Conservation (phyloP, 1,140 invertebrate genomes). For the Bombus waltoni region DNA sequence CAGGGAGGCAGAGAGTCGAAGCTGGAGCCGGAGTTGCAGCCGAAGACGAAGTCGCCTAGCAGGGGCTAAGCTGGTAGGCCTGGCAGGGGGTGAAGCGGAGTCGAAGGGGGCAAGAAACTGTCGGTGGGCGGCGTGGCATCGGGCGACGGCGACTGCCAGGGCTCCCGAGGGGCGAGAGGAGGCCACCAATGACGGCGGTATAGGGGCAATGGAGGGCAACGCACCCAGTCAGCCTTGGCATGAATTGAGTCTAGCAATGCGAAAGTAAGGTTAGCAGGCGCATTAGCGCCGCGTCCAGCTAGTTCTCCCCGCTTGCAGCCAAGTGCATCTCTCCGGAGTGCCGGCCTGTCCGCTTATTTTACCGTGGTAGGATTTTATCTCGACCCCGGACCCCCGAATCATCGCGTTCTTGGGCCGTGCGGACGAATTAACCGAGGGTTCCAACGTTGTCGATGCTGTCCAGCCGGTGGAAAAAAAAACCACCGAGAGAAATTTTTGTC, state of each 20-base stretch:
- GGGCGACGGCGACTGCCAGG: constrained; percentile 55
- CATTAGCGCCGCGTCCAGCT: constrained; percentile 69
- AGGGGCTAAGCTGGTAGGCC: constrained; percentile 38
- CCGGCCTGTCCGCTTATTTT: constrained; percentile 21
- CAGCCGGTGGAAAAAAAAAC: neutral
- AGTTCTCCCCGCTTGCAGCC: constrained; percentile 56
- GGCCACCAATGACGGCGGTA: constrained; percentile 73
- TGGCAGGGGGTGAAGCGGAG: constrained; percentile 18
- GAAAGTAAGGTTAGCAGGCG: constrained; percentile 80
- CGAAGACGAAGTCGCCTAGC: constrained; percentile 49
- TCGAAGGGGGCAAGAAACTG: constrained; percentile 47
- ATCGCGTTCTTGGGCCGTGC: neutral
- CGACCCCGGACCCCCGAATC: constrained; percentile 16
- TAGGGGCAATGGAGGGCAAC: constrained; percentile 83
- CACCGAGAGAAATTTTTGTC: neutral
- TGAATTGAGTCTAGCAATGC: constrained; percentile 83
- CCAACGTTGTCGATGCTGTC: neutral
- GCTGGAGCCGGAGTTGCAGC: constrained; percentile 23
- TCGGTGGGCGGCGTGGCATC: constrained; percentile 53
- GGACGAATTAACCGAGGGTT: constrained; percentile 15
- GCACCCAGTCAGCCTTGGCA: constrained; percentile 83
- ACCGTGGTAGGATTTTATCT: constrained; percentile 45
- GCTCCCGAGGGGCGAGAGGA: constrained; percentile 49
- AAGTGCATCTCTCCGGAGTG: constrained; percentile 50
- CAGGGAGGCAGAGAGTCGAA: constrained; percentile 43